Percentiles rank a stretch among this genome's conserved stretches.
phyloP scores from a whole-genome alignment of 37 sponge, comb jelly and placozoan species.

The Mnemiopsis leidyi region DNA sequence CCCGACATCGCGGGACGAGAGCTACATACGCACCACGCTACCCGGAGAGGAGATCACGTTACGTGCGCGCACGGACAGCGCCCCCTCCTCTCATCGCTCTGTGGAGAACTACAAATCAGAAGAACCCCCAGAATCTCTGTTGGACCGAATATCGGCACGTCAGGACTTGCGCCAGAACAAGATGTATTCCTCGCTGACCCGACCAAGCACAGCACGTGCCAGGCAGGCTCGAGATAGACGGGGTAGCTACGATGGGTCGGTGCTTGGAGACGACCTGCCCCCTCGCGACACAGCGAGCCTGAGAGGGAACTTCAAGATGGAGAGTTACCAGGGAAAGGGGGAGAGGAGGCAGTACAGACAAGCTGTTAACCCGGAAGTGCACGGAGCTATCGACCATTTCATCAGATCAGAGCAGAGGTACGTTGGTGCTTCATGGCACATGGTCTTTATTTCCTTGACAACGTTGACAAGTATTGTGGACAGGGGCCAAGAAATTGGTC shows the following conservation, averaged over 20 bases:
- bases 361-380: not conserved
- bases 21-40: not conserved
- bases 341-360: not conserved
- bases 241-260: not conserved
- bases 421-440: too few relatives aligned
- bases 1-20: not conserved
- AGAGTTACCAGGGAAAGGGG: not conserved
- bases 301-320: not conserved
- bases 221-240: not conserved
- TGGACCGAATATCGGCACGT: not conserved
- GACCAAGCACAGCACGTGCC: not conserved
- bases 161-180: not conserved
- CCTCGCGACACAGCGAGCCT: not conserved
- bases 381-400: not conserved
- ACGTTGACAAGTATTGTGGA: too few relatives aligned
- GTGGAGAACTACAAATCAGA: not conserved
- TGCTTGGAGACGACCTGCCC: not conserved
- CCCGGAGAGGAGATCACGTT: not conserved
- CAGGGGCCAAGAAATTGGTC: too few relatives aligned
- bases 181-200: not conserved
- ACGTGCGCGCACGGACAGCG: not conserved
- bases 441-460: too few relatives aligned
- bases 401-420: not conserved
- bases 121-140: not conserved
- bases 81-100: not conserved